Evolutionary conservation across 1,140 invertebrate genomes (phyloP).

Genomic region (Brevipalpus yothersi): DNA sequence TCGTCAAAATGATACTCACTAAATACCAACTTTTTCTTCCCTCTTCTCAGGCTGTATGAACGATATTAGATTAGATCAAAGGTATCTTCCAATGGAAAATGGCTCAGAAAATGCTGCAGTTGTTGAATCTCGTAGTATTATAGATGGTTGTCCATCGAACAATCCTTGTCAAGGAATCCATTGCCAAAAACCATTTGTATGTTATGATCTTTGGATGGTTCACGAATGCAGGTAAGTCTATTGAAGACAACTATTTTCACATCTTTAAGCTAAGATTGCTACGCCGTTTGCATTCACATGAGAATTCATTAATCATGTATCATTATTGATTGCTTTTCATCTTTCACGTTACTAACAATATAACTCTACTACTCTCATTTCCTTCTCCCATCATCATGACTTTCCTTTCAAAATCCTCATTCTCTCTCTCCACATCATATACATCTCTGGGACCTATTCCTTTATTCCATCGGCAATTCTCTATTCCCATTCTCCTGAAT

Average conservation of each 20-base stretch:
- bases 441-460: no score
- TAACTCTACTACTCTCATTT: background rate
- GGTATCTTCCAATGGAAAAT: conserved; percentile 77
- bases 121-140: conserved; percentile 65
- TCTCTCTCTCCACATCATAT: no score
- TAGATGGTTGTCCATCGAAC: conserved; percentile 70
- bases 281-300: background rate
- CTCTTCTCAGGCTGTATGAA: conserved; percentile 39
- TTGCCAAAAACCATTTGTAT: conserved; percentile 68
- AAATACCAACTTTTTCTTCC: background rate
- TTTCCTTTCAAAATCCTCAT: no score
- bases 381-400: no score
- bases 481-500: no score
- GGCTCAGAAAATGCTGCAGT: conserved; percentile 81
- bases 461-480: no score
- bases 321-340: background rate
- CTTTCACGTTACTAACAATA: background rate
- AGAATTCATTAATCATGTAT: conserved; percentile 3
- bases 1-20: background rate
- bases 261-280: background rate
- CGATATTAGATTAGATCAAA: conserved; percentile 64
- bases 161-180: conserved; percentile 66
- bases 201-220: conserved; percentile 84
- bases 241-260: background rate
- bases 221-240: conserved; percentile 77